A percentile compares a stretch with the other conserved stretches of the same genome.
Conservation (phyloP, 2,888 invertebrate species). For the Agonopterix heracliana region DNA sequence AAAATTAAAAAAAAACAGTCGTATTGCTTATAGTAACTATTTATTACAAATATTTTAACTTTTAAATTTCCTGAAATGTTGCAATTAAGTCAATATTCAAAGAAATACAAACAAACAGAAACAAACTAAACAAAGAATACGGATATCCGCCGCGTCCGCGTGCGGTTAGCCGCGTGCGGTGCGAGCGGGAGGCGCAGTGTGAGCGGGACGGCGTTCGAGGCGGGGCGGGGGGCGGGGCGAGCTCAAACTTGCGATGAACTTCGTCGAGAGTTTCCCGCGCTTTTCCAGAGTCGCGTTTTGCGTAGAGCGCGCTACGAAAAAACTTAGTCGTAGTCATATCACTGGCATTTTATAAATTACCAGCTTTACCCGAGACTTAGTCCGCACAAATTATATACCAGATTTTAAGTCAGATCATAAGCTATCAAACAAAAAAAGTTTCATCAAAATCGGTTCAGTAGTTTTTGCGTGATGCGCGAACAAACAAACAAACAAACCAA, state of each 20-base stretch:
- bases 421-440: too few relatives aligned
- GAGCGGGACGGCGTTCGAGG: slow-evolving; percentile 29
- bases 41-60: too few relatives aligned
- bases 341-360: too few relatives aligned
- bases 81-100: slow-evolving; percentile 8
- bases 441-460: too few relatives aligned
- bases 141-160: slow-evolving; percentile 16
- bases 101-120: slow-evolving; percentile 10
- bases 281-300: slow-evolving; percentile 24
- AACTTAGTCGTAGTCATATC: not conserved
- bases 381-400: too few relatives aligned
- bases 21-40: too few relatives aligned
- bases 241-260: slow-evolving; percentile 47
- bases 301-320: slow-evolving; percentile 10
- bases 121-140: not conserved
- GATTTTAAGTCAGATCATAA: too few relatives aligned
- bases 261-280: slow-evolving; percentile 62
- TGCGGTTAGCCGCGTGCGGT: slow-evolving; percentile 57
- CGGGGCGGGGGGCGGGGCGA: slow-evolving; percentile 49
- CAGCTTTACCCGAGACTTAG: too few relatives aligned
- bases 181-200: slow-evolving; percentile 33
- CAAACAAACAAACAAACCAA: too few relatives aligned
- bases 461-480: too few relatives aligned
- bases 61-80: slow-evolving; percentile 8
- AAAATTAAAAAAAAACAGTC: too few relatives aligned